Conservation (phyloP, 2,888 invertebrate species). For the Stenodema calcarata region DNA sequence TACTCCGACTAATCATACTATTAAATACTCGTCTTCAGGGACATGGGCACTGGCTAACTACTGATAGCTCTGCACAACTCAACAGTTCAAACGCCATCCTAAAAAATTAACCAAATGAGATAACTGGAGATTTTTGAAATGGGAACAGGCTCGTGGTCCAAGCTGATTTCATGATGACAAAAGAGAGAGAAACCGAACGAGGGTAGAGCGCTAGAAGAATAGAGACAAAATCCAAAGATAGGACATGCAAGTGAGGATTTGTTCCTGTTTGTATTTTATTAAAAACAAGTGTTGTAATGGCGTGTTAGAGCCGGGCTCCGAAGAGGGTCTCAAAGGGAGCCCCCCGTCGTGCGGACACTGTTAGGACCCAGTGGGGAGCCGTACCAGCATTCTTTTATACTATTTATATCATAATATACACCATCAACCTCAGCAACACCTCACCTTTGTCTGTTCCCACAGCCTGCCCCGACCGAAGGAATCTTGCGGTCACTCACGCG, state of each 20-base stretch:
- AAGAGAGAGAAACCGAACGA: background rate
- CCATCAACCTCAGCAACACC: slow-evolving; percentile 48
- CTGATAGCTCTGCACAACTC: no score
- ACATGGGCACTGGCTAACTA: no score
- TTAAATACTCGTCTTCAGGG: no score
- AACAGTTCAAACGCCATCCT: no score
- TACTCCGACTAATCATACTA: no score
- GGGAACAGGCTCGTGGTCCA: background rate
- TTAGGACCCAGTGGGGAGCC: slow-evolving; percentile 40
- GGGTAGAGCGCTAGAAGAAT: background rate
- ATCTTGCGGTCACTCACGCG: slow-evolving; percentile 31
- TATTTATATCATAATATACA: slow-evolving; percentile 49
- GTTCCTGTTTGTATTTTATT: slow-evolving; percentile 38
- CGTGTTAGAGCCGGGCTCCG: slow-evolving; percentile 22
- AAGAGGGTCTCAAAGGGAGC: slow-evolving; percentile 28
- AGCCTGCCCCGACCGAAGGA: slow-evolving; percentile 8
- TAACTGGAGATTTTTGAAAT: background rate
- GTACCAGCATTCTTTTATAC: slow-evolving; percentile 47
- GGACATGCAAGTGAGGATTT: slow-evolving; percentile 28
- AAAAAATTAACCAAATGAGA: no score
- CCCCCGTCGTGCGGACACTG: slow-evolving; percentile 40
- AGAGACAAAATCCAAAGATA: background rate
- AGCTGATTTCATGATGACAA: background rate
- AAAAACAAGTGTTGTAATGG: slow-evolving; percentile 41
- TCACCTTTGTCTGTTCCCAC: slow-evolving; percentile 38